Percentiles rank a stretch among this genome's conserved stretches.
These are phyloP conservation scores for Eupeodes luniger DNA, from an alignment of 2,888 invertebrate species.

Conservation along the genomic window DNA sequence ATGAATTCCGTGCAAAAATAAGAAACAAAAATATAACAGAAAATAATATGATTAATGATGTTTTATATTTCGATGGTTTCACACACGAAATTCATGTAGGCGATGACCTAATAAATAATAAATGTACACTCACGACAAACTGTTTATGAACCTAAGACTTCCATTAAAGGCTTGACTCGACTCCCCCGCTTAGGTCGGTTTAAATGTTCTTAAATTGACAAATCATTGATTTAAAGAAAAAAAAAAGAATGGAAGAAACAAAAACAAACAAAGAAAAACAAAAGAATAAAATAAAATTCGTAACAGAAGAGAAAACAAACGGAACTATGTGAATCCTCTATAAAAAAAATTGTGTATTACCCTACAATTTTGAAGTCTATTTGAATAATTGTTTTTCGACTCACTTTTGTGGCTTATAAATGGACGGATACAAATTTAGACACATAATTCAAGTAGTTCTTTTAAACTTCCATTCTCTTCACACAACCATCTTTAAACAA, in stretches of 20 bases:
- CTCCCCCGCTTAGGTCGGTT: neutral
- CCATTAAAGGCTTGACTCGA: conserved; percentile 45
- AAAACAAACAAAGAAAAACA: neutral
- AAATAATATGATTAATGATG: conserved; percentile 38
- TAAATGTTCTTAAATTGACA: conserved; percentile 36
- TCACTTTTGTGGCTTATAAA: too few relatives aligned
- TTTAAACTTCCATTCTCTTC: too few relatives aligned
- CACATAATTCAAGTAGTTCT: too few relatives aligned
- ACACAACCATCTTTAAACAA: too few relatives aligned
- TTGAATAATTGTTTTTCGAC: too few relatives aligned
- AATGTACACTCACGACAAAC: conserved; percentile 26
- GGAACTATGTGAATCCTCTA: too few relatives aligned
- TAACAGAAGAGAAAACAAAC: neutral
- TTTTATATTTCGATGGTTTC: conserved; percentile 33
- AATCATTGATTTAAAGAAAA: conserved; percentile 45
- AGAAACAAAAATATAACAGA: neutral
- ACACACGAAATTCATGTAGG: conserved; percentile 49
- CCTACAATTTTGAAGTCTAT: too few relatives aligned
- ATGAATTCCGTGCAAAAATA: conserved; percentile 2
- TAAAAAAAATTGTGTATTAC: too few relatives aligned
- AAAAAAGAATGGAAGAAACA: neutral
- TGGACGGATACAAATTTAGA: too few relatives aligned
- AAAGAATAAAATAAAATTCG: neutral
- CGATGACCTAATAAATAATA: conserved; percentile 65
- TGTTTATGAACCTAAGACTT: conserved; percentile 29